Base-by-base conservation (phyloP, 2,113 vertebrate genomes). In the Coreoperca whiteheadi region DNA sequence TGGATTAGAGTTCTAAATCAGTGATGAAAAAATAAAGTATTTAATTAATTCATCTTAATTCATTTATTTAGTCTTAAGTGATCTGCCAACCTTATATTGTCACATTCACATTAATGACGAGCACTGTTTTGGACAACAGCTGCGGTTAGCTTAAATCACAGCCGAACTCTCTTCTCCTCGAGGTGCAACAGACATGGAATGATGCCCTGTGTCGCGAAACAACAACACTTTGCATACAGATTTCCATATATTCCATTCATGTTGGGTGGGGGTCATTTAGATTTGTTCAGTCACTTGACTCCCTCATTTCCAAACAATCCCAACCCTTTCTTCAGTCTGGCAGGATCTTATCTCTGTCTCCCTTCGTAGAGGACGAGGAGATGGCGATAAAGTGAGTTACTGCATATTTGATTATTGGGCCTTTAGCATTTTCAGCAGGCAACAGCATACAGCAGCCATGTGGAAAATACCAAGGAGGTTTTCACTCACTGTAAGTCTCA, bases 371-470 rank as follows among this genome's bases (percentile, higher is more conserved):
- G 72, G 91, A 91, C 86, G 66, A 86, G 85, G 92, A 87, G 84
- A 96, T 96, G 96, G 94, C 95, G 64, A 96, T 95, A 95, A 96
- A 96, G 96, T 96, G 95, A 96, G 94, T 95, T 88, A 86, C 80
- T 92, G 88, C 81, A 89, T 82, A 89, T 92, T 92, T 94, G 76
- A 88, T 87, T 87, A 30, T 86, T 87, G 66, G 87, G 68, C 80
- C 75, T 90, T 93, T 91, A 85, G 84, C 78, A 70, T 88, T 92
- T 89, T 83, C 85, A 89, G 68, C 87, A 90, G 82, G 65, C 64
- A 88, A 34, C 84, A 61, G 41, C 73, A 86, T 66, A 84, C 84
- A 64, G 92, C 88, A 93, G 88, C 91, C 88, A 94, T 93, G 93
- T 92, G 92, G 94, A 93, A 93, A 94, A 73, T 72, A 81, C 77